Percentiles rank a stretch among this genome's conserved stretches.
Evolutionary conservation across 2,888 invertebrate species (phyloP).

Genomic region (Ormyrus nitidulus): DNA sequence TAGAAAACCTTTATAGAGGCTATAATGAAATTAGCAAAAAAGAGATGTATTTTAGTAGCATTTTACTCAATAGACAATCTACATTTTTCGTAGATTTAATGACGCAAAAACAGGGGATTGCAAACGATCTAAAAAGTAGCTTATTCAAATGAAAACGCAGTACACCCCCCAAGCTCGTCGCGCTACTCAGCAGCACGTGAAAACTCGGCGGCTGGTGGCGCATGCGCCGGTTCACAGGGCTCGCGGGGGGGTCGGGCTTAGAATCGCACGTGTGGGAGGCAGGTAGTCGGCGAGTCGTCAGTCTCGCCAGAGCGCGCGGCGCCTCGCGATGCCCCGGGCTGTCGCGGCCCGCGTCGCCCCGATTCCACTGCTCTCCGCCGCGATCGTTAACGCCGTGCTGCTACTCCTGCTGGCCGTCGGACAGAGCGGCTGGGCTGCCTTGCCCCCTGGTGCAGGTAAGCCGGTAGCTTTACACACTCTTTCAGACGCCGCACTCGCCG

Average conservation of each 20-base stretch:
- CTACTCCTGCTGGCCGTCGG: constrained; percentile 55
- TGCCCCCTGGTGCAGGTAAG: constrained; percentile 73
- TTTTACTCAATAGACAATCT: too few relatives aligned
- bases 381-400: constrained; percentile 56
- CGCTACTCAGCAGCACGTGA: too few relatives aligned
- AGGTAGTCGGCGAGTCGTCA: background rate
- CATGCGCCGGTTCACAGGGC: background rate
- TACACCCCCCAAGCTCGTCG: too few relatives aligned
- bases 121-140: too few relatives aligned
- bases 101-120: too few relatives aligned
- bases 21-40: too few relatives aligned
- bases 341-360: constrained; percentile 63
- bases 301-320: constrained; percentile 4
- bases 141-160: too few relatives aligned
- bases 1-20: too few relatives aligned
- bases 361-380: constrained; percentile 48
- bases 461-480: too few relatives aligned
- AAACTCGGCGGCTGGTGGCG: background rate
- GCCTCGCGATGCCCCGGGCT: constrained; percentile 72
- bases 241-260: background rate
- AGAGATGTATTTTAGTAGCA: too few relatives aligned
- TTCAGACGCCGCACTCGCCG: too few relatives aligned
- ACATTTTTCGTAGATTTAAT: too few relatives aligned
- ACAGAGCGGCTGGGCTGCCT: constrained; percentile 63
- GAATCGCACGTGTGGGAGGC: background rate